Evolutionary conservation across 2,888 invertebrate genomes (phyloP), one percentile per base, ranked within the genome.

Genomic region (Agonopterix arenella): DNA sequence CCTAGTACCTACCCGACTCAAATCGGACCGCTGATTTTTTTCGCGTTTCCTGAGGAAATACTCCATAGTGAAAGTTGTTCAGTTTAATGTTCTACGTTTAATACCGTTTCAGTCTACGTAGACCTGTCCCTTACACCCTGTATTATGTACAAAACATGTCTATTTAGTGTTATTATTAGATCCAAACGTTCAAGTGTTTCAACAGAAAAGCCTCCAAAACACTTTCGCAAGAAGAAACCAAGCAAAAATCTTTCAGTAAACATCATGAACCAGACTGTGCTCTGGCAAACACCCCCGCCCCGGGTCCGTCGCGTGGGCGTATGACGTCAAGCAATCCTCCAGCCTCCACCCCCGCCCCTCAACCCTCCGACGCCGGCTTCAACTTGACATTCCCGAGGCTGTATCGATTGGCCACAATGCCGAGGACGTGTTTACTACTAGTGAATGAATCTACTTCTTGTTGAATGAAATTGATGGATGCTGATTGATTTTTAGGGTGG

Each of bases 311-410:
- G 66, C 62, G 70, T 71, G 66, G 68, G 73, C 67, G 75, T 63
- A 60, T 75, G 78, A 78, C 78, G 78, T 78, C 77, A 78, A 57
- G 51, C 44, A 52, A 49, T 54, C 52, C 47, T 48, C 52, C 51
- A 51, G 49, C 53, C 8, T 52, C 40, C 11, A 40, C 11, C 13
- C 43, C 13, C 13, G 13, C 13, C 13, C 40, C 40, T 40, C 40
- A 3, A 10, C 40, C 10, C 40, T 10, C 40, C 51, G 40, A 40
- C 44, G 13, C 56, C 62, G 73, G 66, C 70, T 71, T 77, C 74
- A 78, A 78, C 78, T 77, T 78, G 78, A 78, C 77, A 77, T 77
- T 77, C 73, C 69, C 68, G 47, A 60, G 45, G 68, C 72, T 69
- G 62, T 74, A 77, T 76, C 70, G 77, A 77, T 56, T 65, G 49